phyloP scores from a whole-genome alignment of 1,140 invertebrate genomes.

The Sinonovacula constricta region DNA sequence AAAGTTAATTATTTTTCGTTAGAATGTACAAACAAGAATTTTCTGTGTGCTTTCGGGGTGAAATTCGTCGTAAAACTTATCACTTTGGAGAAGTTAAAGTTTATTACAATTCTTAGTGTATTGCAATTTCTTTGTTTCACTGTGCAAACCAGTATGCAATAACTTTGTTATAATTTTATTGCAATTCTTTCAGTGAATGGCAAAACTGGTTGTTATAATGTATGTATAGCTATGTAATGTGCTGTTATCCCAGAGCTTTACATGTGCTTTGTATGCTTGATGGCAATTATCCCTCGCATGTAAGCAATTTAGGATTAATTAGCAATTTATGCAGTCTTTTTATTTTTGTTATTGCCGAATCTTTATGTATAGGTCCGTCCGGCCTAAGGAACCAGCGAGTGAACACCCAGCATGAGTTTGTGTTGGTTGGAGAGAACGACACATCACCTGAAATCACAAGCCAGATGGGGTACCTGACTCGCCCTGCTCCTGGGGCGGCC shows the following conservation, averaged over 20 bases:
- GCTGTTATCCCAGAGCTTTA: neutral
- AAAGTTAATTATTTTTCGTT: too few relatives aligned
- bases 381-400: slow-evolving; percentile 49
- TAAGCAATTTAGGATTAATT: too few relatives aligned
- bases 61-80: too few relatives aligned
- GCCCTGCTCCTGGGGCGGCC: slow-evolving; percentile 19
- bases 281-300: neutral
- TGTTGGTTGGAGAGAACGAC: slow-evolving; percentile 34
- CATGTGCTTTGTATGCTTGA: neutral
- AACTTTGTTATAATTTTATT: too few relatives aligned
- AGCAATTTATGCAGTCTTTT: too few relatives aligned
- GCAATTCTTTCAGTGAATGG: neutral
- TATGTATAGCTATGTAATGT: neutral
- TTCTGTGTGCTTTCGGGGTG: too few relatives aligned
- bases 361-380: slow-evolving; percentile 39
- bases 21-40: too few relatives aligned
- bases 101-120: too few relatives aligned
- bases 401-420: slow-evolving; percentile 31
- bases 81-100: too few relatives aligned
- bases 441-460: slow-evolving; percentile 51
- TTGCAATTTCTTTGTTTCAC: too few relatives aligned
- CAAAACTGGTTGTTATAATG: neutral
- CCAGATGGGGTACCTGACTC: slow-evolving; percentile 53
- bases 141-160: too few relatives aligned
- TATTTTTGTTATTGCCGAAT: neutral